A percentile compares a stretch with the other conserved stretches of the same genome.
phyloP scores from a whole-genome alignment of 2,113 vertebrate species.

The Phylloscopus trochilus region DNA sequence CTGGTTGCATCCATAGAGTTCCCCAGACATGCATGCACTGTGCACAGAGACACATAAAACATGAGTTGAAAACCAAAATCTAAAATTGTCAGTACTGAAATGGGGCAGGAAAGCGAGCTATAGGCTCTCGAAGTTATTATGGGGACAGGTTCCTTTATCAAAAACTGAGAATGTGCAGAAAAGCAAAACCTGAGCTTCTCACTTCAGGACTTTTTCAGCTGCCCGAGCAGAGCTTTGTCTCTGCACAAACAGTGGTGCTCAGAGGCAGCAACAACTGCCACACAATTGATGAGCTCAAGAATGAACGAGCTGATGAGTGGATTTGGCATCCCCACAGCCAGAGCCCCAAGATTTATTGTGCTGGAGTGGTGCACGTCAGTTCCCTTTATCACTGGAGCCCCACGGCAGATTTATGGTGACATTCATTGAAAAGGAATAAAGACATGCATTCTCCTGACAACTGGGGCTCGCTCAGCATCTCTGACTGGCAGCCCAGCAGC shows the following conservation, averaged over 20 bases:
- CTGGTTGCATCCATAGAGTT: background rate
- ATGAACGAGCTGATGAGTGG: background rate
- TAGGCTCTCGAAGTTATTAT: background rate
- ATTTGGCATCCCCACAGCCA: slow-evolving; percentile 7
- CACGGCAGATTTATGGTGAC: background rate
- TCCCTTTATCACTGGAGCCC: slow-evolving; percentile 4
- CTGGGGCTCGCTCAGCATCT: background rate
- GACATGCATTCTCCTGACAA: background rate
- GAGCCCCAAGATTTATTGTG: background rate
- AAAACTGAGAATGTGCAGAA: background rate
- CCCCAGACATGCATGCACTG: rapidly evolving
- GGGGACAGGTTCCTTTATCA: background rate
- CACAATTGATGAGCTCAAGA: background rate
- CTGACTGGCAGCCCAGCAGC: background rate
- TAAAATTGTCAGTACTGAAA: background rate
- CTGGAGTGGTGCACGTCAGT: background rate
- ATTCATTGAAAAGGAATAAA: slow-evolving; percentile 14
- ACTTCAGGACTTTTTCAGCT: background rate
- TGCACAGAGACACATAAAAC: background rate
- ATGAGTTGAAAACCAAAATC: background rate
- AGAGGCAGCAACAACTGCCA: background rate
- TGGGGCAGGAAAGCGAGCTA: background rate
- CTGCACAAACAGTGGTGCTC: background rate
- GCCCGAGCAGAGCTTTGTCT: background rate
- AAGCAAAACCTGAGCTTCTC: background rate